Base-by-base conservation (phyloP, 1,140 invertebrate genomes). In the Nautilus pompilius region DNA sequence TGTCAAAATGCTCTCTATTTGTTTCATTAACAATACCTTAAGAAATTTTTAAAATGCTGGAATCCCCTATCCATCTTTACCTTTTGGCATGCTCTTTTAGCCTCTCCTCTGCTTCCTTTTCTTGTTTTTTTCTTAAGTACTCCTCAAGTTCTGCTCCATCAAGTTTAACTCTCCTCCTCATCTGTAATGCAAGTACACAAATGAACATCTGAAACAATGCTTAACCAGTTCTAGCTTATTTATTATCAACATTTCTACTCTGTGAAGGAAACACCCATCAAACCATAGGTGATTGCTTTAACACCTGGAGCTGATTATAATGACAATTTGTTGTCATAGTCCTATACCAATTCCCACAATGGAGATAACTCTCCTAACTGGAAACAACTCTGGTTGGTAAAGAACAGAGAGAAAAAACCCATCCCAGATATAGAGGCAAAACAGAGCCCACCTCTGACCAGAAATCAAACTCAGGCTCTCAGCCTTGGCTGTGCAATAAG, bases 81-180 rank as follows among this genome's bases (percentile, higher is more conserved):
- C 59, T 69, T 64, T 67, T 70, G 13, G 68, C 71, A 34, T 73
- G 66, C 45, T 78, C 69, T 58, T 78, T 79, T 15, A 71, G 54
- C 62, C 71, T 66, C 28, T 81, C 80, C 65, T 80, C 76, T 53
- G 71, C 74, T 62, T 81, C 78, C 58, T 74, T 75, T 36, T 82
- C 75, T 60, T 80, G 80, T 75, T 85, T 76, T 60, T 80, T 88
- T 66, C 88, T 88, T 65, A 91, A 77, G 83, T 92, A 93, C 70
- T 96, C 95, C 67, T 98, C 95, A 6, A 99, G 82, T 80, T 99
- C 97, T 1, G 85, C 74, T 1, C 96, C 96, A 81, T 98, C 95
- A 0, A 99, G 83, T 69, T 90, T 88, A n/a, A 88, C 80, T 53
- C 86, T 73, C 55, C 81, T 65, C 53, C 84, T 79, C 24, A 84